A percentile compares a stretch with the other conserved stretches of the same genome.
These are phyloP conservation scores for Patella caerulea DNA, from an alignment of 2,888 invertebrate genomes.

Conservation along the genomic window DNA sequence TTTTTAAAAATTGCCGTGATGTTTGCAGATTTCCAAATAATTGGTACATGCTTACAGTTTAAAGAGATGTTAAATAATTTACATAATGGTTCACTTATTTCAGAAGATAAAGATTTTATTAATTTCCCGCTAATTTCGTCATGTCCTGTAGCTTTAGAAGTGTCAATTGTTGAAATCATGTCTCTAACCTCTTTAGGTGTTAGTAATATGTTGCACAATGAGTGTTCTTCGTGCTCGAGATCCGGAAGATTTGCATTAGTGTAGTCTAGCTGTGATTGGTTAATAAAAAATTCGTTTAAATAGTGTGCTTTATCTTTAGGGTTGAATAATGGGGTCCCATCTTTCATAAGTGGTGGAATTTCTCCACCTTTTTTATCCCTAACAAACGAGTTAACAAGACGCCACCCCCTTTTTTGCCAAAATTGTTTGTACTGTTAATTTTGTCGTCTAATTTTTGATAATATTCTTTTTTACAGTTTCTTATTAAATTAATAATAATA, in stretches of 20 bases:
- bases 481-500: background rate
- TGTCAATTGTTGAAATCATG: background rate
- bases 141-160: background rate
- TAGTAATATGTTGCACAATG: background rate
- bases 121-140: background rate
- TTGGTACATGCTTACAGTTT: background rate
- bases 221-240: background rate
- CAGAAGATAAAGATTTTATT: background rate
- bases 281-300: background rate
- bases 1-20: background rate
- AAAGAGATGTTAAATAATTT: background rate
- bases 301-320: background rate
- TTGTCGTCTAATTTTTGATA: background rate
- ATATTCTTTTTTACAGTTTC: slow-evolving; percentile 4
- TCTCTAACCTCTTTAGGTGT: background rate
- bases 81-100: background rate
- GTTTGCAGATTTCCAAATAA: background rate
- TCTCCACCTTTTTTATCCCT: background rate
- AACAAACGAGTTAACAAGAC: background rate
- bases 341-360: background rate
- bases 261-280: background rate
- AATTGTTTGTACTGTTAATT: background rate
- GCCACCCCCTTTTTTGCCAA: background rate
- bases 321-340: background rate
- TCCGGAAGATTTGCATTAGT: slow-evolving; percentile 6